Conservation (phyloP, 2,888 invertebrate species). For the Dermolepida albohirtum region DNA sequence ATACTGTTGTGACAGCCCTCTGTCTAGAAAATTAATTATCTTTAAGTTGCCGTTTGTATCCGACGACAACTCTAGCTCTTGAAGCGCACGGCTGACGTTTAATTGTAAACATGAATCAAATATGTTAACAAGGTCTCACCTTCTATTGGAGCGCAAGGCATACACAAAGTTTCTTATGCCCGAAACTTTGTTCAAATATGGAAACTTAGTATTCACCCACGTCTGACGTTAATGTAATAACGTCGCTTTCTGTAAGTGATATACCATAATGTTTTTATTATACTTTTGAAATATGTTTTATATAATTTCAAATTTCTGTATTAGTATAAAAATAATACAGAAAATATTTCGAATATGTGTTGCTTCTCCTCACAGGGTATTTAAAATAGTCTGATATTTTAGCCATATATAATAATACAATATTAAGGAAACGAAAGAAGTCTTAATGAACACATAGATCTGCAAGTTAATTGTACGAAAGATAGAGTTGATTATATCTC, state of each 20-base stretch:
- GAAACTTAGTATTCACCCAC: slow-evolving; percentile 7
- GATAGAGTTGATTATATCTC: no score
- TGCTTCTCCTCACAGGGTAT: no score
- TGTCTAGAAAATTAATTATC: slow-evolving; percentile 14
- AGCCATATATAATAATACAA: no score
- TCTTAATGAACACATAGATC: no score
- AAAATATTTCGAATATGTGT: no score
- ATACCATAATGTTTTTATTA: not conserved
- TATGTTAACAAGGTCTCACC: slow-evolving; percentile 20
- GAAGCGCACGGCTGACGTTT: slow-evolving; percentile 15
- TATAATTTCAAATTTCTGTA: not conserved
- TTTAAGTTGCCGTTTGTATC: slow-evolving; percentile 18
- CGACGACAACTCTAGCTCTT: slow-evolving; percentile 16
- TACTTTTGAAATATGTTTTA: no score
- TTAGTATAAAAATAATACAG: not conserved
- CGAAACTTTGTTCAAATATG: slow-evolving; percentile 22
- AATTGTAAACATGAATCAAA: slow-evolving; percentile 23
- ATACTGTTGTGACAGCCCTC: slow-evolving; percentile 4
- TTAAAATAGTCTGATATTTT: no score
- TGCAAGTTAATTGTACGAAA: no score
- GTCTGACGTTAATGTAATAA: slow-evolving; percentile 10
- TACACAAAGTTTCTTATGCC: slow-evolving; percentile 15
- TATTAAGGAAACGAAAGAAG: no score
- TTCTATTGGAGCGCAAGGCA: slow-evolving; percentile 9
- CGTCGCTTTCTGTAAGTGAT: not conserved